phyloP scores from a whole-genome alignment of 2,888 invertebrate species.

The Nomada hirtipes region DNA sequence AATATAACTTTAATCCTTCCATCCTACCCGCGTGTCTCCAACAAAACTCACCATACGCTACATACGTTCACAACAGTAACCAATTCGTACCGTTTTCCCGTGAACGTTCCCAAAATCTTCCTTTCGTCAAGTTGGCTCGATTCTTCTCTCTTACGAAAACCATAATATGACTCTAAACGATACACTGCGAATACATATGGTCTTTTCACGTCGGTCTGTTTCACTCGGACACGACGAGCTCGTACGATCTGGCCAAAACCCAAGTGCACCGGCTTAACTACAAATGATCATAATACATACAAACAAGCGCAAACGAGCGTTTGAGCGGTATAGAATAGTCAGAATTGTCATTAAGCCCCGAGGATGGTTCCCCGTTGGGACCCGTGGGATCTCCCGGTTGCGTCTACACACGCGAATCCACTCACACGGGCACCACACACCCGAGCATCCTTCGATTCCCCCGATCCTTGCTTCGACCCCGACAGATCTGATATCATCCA shows the following conservation, averaged over 20 bases:
- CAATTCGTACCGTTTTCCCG: background rate
- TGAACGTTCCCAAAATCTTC: background rate
- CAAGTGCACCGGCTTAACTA: slow-evolving; percentile 56
- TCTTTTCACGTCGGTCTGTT: no score
- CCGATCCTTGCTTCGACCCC: slow-evolving; percentile 72
- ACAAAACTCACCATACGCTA: background rate
- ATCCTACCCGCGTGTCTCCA: background rate
- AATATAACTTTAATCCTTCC: background rate
- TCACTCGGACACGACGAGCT: background rate
- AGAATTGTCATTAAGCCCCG: slow-evolving; percentile 77
- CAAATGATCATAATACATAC: slow-evolving; percentile 75
- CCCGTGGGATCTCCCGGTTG: slow-evolving; percentile 78
- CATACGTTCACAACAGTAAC: background rate
- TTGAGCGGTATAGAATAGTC: slow-evolving; percentile 81
- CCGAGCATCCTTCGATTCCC: slow-evolving; percentile 58
- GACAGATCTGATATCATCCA: slow-evolving; percentile 72
- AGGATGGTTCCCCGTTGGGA: slow-evolving; percentile 72
- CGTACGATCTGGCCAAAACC: slow-evolving; percentile 26
- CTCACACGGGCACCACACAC: slow-evolving; percentile 8
- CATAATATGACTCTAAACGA: no score
- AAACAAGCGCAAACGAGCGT: slow-evolving; percentile 83
- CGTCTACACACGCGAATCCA: slow-evolving; percentile 38
- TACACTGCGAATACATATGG: no score
- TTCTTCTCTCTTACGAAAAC: no score
- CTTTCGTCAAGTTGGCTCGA: no score